A percentile compares a stretch with the other conserved stretches of the same genome.
These are phyloP conservation scores for Thalpophila matura DNA, from an alignment of 2,888 invertebrate genomes.

Conservation along the genomic window DNA sequence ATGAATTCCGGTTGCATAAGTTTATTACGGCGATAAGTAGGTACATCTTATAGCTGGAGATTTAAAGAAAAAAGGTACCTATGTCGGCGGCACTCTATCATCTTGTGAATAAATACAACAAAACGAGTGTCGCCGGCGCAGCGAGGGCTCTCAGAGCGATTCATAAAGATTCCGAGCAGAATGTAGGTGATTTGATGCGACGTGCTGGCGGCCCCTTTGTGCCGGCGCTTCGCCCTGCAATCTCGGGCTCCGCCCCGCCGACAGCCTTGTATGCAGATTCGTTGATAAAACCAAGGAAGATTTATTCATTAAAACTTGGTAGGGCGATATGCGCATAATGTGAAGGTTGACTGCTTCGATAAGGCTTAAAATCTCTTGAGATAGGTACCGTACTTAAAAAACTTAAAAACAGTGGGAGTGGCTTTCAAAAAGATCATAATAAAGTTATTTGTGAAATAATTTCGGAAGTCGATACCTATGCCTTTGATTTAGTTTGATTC, in stretches of 20 bases:
- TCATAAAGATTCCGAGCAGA: slow-evolving; percentile 39
- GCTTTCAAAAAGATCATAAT: no score
- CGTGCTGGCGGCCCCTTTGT: slow-evolving; percentile 44
- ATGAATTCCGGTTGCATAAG: background rate
- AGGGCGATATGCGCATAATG: slow-evolving; percentile 24
- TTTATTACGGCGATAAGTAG: no score
- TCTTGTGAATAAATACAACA: slow-evolving; percentile 14
- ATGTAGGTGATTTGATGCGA: slow-evolving; percentile 27
- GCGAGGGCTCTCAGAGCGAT: slow-evolving; percentile 1
- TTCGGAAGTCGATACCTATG: no score
- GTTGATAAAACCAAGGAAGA: slow-evolving; percentile 28
- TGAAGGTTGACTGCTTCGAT: background rate
- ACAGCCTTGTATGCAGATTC: slow-evolving; percentile 43
- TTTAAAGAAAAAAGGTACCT: no score
- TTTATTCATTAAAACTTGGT: slow-evolving; percentile 43
- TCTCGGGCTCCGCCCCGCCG: slow-evolving; percentile 48
- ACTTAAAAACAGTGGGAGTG: no score
- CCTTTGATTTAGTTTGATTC: no score
- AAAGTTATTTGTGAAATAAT: no score
- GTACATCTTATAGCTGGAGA: no score
- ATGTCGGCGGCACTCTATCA: background rate
- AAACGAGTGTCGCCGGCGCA: slow-evolving; percentile 23
- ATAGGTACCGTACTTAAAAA: no score
- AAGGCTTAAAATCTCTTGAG: background rate
- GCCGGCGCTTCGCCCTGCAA: slow-evolving; percentile 46